Conservation (phyloP, 2,888 invertebrate species). For the Bombylius major region DNA sequence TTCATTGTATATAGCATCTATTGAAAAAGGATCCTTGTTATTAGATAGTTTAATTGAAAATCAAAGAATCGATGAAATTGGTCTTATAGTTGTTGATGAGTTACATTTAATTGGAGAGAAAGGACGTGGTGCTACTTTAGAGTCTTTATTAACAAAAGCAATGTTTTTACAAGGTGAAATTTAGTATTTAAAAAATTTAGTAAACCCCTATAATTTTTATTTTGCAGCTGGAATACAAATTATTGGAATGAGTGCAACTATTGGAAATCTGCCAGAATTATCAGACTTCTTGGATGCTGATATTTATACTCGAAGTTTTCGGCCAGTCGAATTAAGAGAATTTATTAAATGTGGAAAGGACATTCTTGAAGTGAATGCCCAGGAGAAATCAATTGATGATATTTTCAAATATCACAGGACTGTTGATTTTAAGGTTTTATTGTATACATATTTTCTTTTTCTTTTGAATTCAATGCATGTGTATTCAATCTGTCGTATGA, state of each 20-base stretch:
- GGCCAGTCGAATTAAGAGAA: slow-evolving; percentile 77
- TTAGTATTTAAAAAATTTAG: neutral
- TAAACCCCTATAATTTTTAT: neutral
- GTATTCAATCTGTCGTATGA: too few relatives aligned
- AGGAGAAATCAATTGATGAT: slow-evolving; percentile 38
- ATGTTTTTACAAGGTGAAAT: slow-evolving; percentile 51
- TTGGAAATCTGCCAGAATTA: slow-evolving; percentile 78
- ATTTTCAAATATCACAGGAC: slow-evolving; percentile 40
- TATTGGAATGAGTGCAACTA: slow-evolving; percentile 95
- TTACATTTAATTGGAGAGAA: slow-evolving; percentile 84
- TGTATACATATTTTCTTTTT: too few relatives aligned
- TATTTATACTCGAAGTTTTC: slow-evolving; percentile 70
- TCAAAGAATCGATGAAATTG: slow-evolving; percentile 60
- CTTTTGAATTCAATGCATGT: too few relatives aligned
- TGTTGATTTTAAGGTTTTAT: slow-evolving; percentile 36
- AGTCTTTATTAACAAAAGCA: slow-evolving; percentile 70
- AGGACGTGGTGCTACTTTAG: slow-evolving; percentile 73
- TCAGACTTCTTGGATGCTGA: slow-evolving; percentile 69
- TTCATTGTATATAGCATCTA: slow-evolving; percentile 82
- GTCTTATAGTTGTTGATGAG: slow-evolving; percentile 79
- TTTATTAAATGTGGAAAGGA: slow-evolving; percentile 60
- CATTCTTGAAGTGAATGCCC: slow-evolving; percentile 44
- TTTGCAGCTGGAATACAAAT: slow-evolving; percentile 58
- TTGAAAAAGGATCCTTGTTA: slow-evolving; percentile 83
- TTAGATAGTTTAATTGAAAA: slow-evolving; percentile 74